Evolutionary conservation across 2,113 vertebrate species (phyloP), one percentile per base, ranked within the genome.

Genomic region (Motacilla alba): DNA sequence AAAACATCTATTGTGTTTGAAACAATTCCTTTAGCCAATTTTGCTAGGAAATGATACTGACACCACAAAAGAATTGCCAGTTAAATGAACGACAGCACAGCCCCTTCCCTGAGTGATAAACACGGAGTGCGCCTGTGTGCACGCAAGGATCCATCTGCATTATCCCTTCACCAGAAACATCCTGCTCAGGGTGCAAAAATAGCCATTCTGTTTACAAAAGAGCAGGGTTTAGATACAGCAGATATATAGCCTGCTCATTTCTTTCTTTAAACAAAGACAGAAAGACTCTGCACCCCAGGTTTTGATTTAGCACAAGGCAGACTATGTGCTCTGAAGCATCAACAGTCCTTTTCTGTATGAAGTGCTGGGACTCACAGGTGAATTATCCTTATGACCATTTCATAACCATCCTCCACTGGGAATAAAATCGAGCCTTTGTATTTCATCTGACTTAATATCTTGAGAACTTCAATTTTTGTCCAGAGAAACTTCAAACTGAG

Each of bases 21-120:
- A 96, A 91, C 69, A 96, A 96, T 96, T 72, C 93, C 93, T 93
- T 95, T 19, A 93, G 90, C 83, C 76, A 49, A 19, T 96, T 97
- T 90, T 59, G 78, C 63, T 90, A 66, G 77, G 89, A 96, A 90
- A 87, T 85, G 27, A 82, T 89, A 72, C 39, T 86, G 78, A 81
- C 60, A 72, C 86, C 88, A 94, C 73, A 72, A 58, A 93, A 95
- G 92, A 96, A 93, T 70, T 92, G 76, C 88, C 79, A 83, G 75
- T 60, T 26, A 90, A 90, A 95, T 14, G 56, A 96, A 96, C 43
- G 95, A 75, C 21, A 78, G 15, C 79, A 37, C 13, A 39, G 81
- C 58, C 33, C 84, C 92, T 96, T 93, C 75, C 14, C 89, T 1
- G 9, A 77, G 49, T 8, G 52, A 96, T 50, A 80, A 83, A 83